A percentile compares a stretch with the other conserved stretches of the same genome.
These are phyloP conservation scores for Ochlodes sylvanus DNA, from an alignment of 2,888 invertebrate genomes.

Conservation along the genomic window DNA sequence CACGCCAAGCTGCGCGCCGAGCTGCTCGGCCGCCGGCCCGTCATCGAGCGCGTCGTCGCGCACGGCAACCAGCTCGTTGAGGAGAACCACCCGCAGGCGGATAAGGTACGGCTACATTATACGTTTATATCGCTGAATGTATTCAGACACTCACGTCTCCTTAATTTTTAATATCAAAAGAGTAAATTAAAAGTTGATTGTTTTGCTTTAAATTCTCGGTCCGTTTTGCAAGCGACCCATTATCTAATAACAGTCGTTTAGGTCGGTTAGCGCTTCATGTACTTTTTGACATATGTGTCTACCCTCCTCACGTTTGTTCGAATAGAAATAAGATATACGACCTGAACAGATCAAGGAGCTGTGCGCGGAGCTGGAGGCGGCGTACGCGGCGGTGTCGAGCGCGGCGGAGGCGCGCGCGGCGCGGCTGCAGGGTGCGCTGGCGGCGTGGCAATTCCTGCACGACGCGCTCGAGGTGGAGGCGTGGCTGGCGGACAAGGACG, in stretches of 20 bases:
- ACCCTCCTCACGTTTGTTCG: no score
- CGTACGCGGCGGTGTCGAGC: slow-evolving; percentile 90
- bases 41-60: slow-evolving; percentile 92
- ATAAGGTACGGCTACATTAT: slow-evolving; percentile 82
- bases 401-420: slow-evolving; percentile 89
- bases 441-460: slow-evolving; percentile 96
- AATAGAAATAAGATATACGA: neutral
- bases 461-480: slow-evolving; percentile 96
- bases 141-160: no score
- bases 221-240: no score
- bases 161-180: no score
- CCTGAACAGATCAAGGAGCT: slow-evolving; percentile 89
- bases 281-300: no score
- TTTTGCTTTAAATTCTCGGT: no score
- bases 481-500: slow-evolving; percentile 95
- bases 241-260: no score
- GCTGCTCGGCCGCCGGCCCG: slow-evolving; percentile 93
- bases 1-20: slow-evolving; percentile 97
- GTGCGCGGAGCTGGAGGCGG: slow-evolving; percentile 88
- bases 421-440: slow-evolving; percentile 93
- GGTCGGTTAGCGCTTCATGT: no score
- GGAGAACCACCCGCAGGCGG: slow-evolving; percentile 91
- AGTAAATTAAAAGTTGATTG: no score
- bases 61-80: slow-evolving; percentile 91
- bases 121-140: no score